Percentiles rank a stretch among this genome's conserved stretches.
Conservation (phyloP, 2,113 vertebrate genomes). For the Pongo pygmaeus region DNA sequence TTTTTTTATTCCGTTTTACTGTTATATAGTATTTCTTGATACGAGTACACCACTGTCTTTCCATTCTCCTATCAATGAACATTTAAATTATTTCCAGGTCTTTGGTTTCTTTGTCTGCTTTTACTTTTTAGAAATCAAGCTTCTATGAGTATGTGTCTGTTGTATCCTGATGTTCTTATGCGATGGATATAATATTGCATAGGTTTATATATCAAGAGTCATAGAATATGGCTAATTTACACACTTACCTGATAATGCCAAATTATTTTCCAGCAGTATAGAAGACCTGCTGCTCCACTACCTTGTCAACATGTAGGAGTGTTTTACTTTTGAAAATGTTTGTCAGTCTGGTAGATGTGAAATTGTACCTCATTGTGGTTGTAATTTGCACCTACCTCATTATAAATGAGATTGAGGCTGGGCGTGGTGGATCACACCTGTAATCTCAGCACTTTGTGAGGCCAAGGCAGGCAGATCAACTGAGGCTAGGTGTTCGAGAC, state of each 20-base stretch:
- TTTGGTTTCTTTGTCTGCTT: background rate
- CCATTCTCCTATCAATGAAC: background rate
- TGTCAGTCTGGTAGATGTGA: background rate
- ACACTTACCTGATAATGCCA: background rate
- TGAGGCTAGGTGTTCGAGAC: too few relatives aligned
- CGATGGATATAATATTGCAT: background rate
- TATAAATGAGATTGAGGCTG: background rate
- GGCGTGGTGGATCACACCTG: too few relatives aligned
- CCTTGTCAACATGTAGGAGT: background rate
- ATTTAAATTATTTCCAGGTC: background rate
- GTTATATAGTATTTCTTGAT: background rate
- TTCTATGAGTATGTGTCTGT: slow-evolving; percentile 11
- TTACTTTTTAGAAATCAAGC: background rate
- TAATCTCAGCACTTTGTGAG: too few relatives aligned
- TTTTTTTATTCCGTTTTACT: background rate
- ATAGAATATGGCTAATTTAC: background rate
- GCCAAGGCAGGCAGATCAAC: too few relatives aligned
- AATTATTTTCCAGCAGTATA: background rate
- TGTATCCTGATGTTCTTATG: background rate
- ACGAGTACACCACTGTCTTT: background rate
- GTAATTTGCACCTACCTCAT: background rate
- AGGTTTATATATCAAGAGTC: background rate
- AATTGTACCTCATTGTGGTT: background rate
- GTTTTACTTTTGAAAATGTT: background rate
- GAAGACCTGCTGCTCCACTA: background rate